These are phyloP conservation scores for Castor canadensis DNA, from an alignment of 2,113 vertebrate genomes.

Conservation along the genomic window DNA sequence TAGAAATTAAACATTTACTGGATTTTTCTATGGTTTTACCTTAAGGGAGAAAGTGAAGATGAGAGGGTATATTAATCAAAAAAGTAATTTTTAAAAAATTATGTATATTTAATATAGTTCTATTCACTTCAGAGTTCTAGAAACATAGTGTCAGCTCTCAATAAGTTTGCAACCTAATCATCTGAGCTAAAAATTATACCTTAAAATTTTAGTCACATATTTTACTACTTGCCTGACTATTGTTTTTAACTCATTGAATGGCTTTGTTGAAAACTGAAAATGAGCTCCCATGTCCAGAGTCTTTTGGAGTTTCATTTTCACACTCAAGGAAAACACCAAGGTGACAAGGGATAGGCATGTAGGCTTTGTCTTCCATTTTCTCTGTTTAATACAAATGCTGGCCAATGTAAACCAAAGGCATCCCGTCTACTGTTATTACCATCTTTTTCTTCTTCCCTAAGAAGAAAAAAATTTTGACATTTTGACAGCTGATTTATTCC, in stretches of 20 bases:
- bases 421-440: slow-evolving; percentile 29
- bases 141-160: background rate
- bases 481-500: slow-evolving; percentile 69
- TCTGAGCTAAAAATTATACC: background rate
- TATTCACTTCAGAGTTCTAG: slow-evolving; percentile 13
- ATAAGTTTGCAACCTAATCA: background rate
- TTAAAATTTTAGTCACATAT: slow-evolving; percentile 5
- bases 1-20: slow-evolving; percentile 28
- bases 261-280: slow-evolving; percentile 33
- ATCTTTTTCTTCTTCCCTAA: slow-evolving; percentile 67
- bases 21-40: slow-evolving; percentile 26
- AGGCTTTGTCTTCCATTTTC: slow-evolving; percentile 57
- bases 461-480: slow-evolving; percentile 63
- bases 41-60: background rate
- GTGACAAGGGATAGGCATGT: background rate
- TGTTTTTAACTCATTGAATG: background rate
- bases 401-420: slow-evolving; percentile 64
- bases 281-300: background rate
- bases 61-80: background rate
- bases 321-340: background rate
- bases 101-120: background rate
- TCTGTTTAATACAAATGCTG: slow-evolving; percentile 17
- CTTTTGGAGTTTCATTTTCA: slow-evolving; percentile 23
- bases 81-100: background rate
- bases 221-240: background rate